Base-by-base conservation (phyloP, 1,140 invertebrate genomes). In the Episyrphus balteatus region DNA sequence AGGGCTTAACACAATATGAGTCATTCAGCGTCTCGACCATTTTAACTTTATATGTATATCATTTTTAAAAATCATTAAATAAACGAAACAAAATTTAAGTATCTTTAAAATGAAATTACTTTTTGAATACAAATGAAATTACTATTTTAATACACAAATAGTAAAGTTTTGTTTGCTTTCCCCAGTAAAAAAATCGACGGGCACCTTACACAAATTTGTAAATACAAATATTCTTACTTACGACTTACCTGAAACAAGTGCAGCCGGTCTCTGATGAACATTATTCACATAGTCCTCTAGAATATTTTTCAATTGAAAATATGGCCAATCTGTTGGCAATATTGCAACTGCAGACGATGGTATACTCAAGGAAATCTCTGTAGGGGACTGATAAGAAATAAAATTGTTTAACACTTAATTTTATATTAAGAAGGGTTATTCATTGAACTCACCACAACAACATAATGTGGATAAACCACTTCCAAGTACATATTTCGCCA, bases 271-370 rank as follows among this genome's bases (percentile, higher is more conserved):
- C 38, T 59, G 54, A n/a, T 61, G 57, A 30, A 62, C 53, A 54
- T 65, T 66, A 31, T 64, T 47, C 44, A 66, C 43, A 50, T 66
- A 64, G 46, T 66, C 59, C 44, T 54, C 56, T 17, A 66, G 52
- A 17, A 66, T 55, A 7, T 53, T 44, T 11, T 62, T 59, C 15
- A 67, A 42, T 46, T 58, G 58, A 41, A 65, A 58, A 40, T 64
- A 66, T 0, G 63, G 64, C 64, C 64, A 67, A 44, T 67, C 64
- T 1, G 50, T 41, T 13, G 58, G 56, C 18, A 67, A 31, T 26
- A 65, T 52, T 7, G 62, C 60, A 3, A 53, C 49, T 43, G 56
- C 60, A 13, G 53, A 61, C 32, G 54, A 58, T 41, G 58, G 54
- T 13, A 62, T 45, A 7, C 54, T 54, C 14, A 66, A 41, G 2